Evolutionary conservation across 1,140 invertebrate genomes (phyloP).

Genomic region (Apolygus lucorum): DNA sequence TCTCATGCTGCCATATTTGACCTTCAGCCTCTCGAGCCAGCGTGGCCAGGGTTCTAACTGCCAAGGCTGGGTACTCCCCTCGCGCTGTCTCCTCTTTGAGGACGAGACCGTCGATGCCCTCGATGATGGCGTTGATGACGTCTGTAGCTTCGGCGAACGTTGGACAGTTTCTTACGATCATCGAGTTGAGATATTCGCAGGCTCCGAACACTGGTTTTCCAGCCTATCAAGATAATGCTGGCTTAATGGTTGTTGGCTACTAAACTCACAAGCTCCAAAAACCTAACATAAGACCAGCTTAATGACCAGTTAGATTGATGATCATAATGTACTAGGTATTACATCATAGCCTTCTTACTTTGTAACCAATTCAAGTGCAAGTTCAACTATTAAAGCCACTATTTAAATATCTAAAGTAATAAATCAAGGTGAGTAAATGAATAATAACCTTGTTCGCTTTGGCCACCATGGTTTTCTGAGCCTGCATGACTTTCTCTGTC

Average conservation of each 20-base stretch:
- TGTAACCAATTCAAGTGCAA: no score
- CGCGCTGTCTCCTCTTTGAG: slow-evolving; percentile 66
- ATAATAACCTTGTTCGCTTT: slow-evolving; percentile 38
- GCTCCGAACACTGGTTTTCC: slow-evolving; percentile 58
- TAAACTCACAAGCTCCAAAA: no score
- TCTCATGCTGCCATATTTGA: slow-evolving; percentile 65
- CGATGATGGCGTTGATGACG: slow-evolving; percentile 67
- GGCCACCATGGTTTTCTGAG: slow-evolving; percentile 59
- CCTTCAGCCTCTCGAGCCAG: slow-evolving; percentile 76
- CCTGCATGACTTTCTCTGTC: slow-evolving; percentile 60
- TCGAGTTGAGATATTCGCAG: slow-evolving; percentile 42
- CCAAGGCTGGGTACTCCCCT: slow-evolving; percentile 55
- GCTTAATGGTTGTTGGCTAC: no score
- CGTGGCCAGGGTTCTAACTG: slow-evolving; percentile 54
- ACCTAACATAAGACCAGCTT: no score
- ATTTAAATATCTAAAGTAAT: no score
- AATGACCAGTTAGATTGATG: no score
- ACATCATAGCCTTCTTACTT: no score
- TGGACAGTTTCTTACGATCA: slow-evolving; percentile 52
- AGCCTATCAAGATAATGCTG: slow-evolving; percentile 12
- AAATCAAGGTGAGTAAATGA: neutral
- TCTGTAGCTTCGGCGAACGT: slow-evolving; percentile 62
- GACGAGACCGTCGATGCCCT: slow-evolving; percentile 67
- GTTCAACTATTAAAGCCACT: no score
- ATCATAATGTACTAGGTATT: no score